Percentiles rank a stretch among this genome's conserved stretches.
These are phyloP conservation scores for Trochalopteron elliotii DNA, from an alignment of 2,113 vertebrate genomes.

Conservation along the genomic window DNA sequence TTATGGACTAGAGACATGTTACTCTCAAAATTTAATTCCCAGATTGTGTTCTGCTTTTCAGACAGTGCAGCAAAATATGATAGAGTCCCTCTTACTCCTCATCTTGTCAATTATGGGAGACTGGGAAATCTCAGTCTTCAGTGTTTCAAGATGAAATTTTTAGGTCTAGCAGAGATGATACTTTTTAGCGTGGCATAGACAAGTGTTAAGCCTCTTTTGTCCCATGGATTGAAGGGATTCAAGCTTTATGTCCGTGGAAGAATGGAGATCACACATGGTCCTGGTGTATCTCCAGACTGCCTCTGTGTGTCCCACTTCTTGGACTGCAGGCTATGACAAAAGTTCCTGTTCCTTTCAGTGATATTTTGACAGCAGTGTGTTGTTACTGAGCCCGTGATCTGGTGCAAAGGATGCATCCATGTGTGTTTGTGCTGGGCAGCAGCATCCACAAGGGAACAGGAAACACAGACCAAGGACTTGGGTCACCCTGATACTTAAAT, in stretches of 20 bases:
- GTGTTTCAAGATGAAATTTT: not conserved
- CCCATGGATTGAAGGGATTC: not conserved
- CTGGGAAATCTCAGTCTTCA: not conserved
- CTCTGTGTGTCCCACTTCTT: not conserved
- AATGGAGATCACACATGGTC: not conserved
- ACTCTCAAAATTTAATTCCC: not conserved
- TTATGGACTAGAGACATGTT: not conserved
- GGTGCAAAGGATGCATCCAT: not conserved
- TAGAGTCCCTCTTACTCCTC: not conserved
- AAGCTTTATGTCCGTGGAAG: not conserved
- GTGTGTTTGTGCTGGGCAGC: not conserved
- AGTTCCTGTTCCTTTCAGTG: not conserved
- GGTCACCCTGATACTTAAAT: not conserved
- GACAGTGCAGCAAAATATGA: not conserved
- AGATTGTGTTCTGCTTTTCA: not conserved
- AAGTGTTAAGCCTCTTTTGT: not conserved
- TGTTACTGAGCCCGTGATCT: fast-evolving
- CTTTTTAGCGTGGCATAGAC: not conserved
- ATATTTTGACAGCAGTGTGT: fast-evolving
- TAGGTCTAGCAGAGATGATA: not conserved
- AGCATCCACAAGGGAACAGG: not conserved
- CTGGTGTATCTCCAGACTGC: not conserved
- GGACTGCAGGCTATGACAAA: not conserved
- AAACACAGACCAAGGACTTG: not conserved
- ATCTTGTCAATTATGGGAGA: not conserved